Evolutionary conservation across 2,113 vertebrate genomes (phyloP).

Genomic region (Abramis brama): DNA sequence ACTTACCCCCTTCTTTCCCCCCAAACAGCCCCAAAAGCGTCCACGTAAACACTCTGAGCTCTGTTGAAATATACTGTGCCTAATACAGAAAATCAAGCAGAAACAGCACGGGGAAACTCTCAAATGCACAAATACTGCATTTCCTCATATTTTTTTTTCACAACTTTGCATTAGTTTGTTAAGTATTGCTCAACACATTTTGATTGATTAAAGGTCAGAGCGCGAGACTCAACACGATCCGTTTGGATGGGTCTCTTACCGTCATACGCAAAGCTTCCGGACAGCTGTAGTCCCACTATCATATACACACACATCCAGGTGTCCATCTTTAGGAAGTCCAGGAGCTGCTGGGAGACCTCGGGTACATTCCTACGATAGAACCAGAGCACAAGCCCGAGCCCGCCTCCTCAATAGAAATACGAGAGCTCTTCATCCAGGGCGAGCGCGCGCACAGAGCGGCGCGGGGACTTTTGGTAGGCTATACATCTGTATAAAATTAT

Average conservation of each 20-base stretch:
- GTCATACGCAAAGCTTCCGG: conserved; percentile 72
- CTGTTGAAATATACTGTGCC: background rate
- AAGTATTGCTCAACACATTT: background rate
- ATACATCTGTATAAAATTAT: background rate
- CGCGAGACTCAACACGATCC: background rate
- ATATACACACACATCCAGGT: conserved; percentile 66
- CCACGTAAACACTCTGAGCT: conserved; percentile 73
- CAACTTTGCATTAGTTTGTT: background rate
- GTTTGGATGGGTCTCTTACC: conserved; percentile 65
- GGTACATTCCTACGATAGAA: conserved; percentile 71
- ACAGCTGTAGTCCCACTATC: conserved; percentile 69
- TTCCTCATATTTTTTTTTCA: background rate
- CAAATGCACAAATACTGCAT: background rate
- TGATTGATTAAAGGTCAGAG: background rate
- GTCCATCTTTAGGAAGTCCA: conserved; percentile 69
- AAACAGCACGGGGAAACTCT: background rate
- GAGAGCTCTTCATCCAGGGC: conserved; percentile 64
- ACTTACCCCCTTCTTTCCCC: conserved; percentile 67
- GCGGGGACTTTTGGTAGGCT: background rate
- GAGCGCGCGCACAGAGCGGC: conserved; percentile 4
- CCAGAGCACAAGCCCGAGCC: conserved; percentile 50
- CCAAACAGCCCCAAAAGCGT: conserved; percentile 58
- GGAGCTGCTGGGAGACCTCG: conserved; percentile 65
- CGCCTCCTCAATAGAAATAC: conserved; percentile 75
- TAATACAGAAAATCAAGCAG: background rate